Evolutionary conservation across 2,113 vertebrate genomes (phyloP).

Genomic region (Myanophis thanlyinensis): DNA sequence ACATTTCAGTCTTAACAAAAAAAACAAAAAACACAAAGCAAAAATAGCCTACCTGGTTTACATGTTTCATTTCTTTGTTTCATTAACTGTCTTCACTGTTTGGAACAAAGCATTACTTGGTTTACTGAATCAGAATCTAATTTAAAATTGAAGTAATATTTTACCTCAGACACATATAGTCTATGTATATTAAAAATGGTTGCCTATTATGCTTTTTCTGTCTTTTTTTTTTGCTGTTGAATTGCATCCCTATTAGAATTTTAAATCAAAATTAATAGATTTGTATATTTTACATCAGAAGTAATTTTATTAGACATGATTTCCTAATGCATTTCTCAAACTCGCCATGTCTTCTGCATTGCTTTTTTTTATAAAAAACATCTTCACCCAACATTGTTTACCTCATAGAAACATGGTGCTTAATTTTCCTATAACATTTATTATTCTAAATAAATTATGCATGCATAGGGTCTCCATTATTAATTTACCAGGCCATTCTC

Average conservation of each 20-base stretch:
- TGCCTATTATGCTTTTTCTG: not conserved
- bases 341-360: not conserved
- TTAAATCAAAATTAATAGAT: not conserved
- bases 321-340: not conserved
- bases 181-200: not conserved
- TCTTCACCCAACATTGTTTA: not conserved
- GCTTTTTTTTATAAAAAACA: not conserved
- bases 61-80: not conserved
- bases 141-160: not conserved
- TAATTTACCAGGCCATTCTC: not conserved
- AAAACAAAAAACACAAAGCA: not conserved
- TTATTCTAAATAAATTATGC: not conserved
- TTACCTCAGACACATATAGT: not conserved
- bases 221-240: not conserved
- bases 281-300: not conserved
- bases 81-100: not conserved
- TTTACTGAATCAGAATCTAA: not conserved
- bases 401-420: not conserved
- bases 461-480: not conserved
- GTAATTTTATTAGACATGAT: not conserved
- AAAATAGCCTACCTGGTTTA: not conserved
- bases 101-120: not conserved
- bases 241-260: not conserved
- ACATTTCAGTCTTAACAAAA: not conserved
- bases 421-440: not conserved